Conservation (phyloP, 2,113 vertebrate genomes). For the Larimichthys crocea region DNA sequence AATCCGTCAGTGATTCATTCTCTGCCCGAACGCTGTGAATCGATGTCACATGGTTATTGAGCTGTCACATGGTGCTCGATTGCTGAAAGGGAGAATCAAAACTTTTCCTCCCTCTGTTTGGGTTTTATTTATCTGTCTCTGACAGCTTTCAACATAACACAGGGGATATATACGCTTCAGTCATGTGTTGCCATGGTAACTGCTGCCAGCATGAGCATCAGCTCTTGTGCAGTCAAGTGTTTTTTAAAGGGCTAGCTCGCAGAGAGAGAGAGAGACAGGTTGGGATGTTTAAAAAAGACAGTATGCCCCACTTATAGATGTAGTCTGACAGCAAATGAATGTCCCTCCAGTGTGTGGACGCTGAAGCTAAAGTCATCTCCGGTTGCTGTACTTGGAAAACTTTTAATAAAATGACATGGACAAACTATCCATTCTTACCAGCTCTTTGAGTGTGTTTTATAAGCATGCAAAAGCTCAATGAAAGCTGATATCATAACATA, state of each 20-base stretch:
- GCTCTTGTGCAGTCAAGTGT: slow-evolving; percentile 66
- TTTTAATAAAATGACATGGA: not conserved
- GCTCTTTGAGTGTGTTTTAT: not conserved
- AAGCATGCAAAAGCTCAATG: not conserved
- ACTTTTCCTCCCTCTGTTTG: slow-evolving; percentile 45
- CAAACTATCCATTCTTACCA: not conserved
- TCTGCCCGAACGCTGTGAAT: slow-evolving; percentile 23
- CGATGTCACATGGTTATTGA: slow-evolving; percentile 21
- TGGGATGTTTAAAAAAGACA: slow-evolving; percentile 5
- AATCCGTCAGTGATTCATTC: slow-evolving; percentile 30
- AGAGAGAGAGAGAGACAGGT: slow-evolving; percentile 7
- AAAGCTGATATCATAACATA: not conserved
- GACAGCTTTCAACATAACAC: slow-evolving; percentile 52
- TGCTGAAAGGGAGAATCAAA: slow-evolving; percentile 45
- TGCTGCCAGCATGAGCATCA: slow-evolving; percentile 68
- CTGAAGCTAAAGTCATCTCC: not conserved
- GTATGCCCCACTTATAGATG: not conserved
- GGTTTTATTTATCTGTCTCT: slow-evolving; percentile 59
- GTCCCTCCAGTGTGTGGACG: not conserved
- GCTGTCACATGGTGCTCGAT: slow-evolving; percentile 25
- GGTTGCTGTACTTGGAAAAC: not conserved
- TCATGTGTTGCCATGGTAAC: slow-evolving; percentile 83
- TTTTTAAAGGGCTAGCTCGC: slow-evolving; percentile 65
- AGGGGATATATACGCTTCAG: slow-evolving; percentile 71
- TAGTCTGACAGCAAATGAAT: not conserved